phyloP scores from a whole-genome alignment of 2,113 vertebrate species.

The Numenius arquata region DNA sequence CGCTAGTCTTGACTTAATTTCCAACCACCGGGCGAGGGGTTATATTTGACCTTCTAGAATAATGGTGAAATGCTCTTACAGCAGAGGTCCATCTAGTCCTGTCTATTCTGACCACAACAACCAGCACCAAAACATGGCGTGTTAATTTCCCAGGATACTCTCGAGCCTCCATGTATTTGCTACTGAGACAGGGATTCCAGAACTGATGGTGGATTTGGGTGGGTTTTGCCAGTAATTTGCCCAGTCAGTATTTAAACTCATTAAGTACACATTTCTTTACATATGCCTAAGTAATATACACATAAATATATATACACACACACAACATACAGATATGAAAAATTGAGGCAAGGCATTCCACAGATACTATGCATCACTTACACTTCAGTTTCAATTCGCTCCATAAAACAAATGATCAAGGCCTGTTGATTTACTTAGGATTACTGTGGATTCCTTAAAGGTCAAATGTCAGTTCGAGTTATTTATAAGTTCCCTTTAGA shows the following conservation, averaged over 20 bases:
- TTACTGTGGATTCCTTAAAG: background rate
- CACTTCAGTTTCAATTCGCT: background rate
- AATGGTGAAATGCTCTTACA: background rate
- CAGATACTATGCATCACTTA: background rate
- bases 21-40: background rate
- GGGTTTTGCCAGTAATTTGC: background rate
- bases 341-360: background rate
- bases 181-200: background rate
- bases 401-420: background rate
- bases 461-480: background rate
- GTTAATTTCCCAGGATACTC: background rate
- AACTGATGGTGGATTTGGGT: background rate
- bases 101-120: background rate
- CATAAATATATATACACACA: background rate
- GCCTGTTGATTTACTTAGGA: background rate
- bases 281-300: background rate
- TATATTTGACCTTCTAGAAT: background rate
- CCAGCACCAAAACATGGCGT: background rate
- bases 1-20: background rate
- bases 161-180: fast-evolving
- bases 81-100: background rate
- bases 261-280: background rate
- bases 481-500: background rate
- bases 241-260: background rate
- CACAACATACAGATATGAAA: background rate